These are phyloP conservation scores for Porites evermanni DNA, from an alignment of 92 coral and sea anemone genomes.

Conservation along the genomic window DNA sequence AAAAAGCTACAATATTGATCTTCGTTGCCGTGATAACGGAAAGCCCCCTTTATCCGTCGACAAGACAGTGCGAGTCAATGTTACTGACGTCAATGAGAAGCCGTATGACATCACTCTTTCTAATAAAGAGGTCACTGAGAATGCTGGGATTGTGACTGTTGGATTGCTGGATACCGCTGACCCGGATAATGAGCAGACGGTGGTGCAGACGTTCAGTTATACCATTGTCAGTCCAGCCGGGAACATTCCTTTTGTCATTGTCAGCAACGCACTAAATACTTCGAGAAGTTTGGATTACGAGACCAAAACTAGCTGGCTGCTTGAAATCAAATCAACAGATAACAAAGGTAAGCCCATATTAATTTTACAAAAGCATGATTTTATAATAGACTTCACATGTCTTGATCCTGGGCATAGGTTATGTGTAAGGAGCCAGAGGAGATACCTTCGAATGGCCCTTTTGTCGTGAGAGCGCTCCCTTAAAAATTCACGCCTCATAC, in stretches of 20 bases:
- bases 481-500: no score
- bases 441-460: no score
- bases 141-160: conserved; percentile 70
- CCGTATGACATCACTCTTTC: conserved; percentile 79
- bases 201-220: conserved; percentile 82
- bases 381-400: conserved; percentile 12
- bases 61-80: conserved; percentile 48
- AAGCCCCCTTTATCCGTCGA: conserved; percentile 66
- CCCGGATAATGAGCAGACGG: conserved; percentile 83
- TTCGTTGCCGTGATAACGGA: conserved; percentile 82
- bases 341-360: conserved; percentile 54
- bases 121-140: conserved; percentile 77
- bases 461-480: no score
- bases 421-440: no score
- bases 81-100: conserved; percentile 83
- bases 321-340: conserved; percentile 82
- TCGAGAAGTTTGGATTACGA: conserved; percentile 88
- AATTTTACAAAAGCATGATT: neutral
- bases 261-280: conserved; percentile 74
- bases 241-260: conserved; percentile 72
- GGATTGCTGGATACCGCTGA: conserved; percentile 83
- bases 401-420: neutral
- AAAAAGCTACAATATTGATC: conserved; percentile 59
- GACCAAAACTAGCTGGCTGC: conserved; percentile 59
- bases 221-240: conserved; percentile 41